phyloP scores from a whole-genome alignment of 2,888 invertebrate genomes.

The Amphipoea lucens region DNA sequence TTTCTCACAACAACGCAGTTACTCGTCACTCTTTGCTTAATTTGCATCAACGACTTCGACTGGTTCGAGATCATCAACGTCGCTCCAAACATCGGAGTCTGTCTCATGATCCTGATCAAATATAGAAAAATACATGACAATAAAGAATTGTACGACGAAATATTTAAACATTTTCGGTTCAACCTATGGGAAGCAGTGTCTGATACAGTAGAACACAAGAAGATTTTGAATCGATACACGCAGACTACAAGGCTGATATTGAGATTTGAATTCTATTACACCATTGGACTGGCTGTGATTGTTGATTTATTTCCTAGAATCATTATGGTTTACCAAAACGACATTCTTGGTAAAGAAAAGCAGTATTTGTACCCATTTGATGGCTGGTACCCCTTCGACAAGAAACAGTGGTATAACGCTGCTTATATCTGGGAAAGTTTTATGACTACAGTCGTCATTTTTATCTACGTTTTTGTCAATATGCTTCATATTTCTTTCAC shows the following conservation, averaged over 20 bases:
- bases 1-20: conserved; percentile 76
- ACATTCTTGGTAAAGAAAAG: conserved; percentile 70
- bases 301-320: conserved; percentile 80
- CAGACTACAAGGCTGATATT: conserved; percentile 69
- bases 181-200: conserved; percentile 76
- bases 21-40: conserved; percentile 72
- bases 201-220: conserved; percentile 69
- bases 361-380: conserved; percentile 81
- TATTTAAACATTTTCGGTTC: conserved; percentile 76
- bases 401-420: conserved; percentile 80
- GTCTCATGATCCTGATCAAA: conserved; percentile 78
- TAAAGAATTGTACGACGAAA: conserved; percentile 73
- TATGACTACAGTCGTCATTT: conserved; percentile 80
- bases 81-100: conserved; percentile 82
- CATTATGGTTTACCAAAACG: conserved; percentile 78
- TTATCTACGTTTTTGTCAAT: conserved; percentile 75
- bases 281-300: conserved; percentile 71
- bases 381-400: conserved; percentile 86
- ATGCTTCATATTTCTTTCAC: conserved; percentile 78
- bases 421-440: conserved; percentile 82
- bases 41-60: conserved; percentile 69
- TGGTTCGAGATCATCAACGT: conserved; percentile 81
- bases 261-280: conserved; percentile 77
- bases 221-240: conserved; percentile 73
- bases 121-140: conserved; percentile 76